Base-by-base conservation (phyloP, 2,113 vertebrate genomes). In the Pachyramphus minor region DNA sequence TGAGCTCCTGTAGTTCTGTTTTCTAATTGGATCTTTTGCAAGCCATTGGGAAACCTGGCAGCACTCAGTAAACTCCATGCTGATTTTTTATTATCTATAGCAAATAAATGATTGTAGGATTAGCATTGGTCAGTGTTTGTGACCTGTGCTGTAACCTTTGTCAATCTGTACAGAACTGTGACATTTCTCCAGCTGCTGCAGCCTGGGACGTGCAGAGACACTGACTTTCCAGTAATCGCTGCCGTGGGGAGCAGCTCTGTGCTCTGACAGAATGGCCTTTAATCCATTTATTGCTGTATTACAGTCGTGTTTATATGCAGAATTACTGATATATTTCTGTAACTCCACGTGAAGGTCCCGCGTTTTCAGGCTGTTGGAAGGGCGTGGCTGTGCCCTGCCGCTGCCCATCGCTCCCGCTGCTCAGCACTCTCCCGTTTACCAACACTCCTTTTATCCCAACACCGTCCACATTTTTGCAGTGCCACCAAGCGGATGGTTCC, bases 401-500 rank as follows among this genome's bases (percentile, higher is more conserved):
- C 10, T 45, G 9, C 35, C 63, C 63, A 17, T 9, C 20, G 4
- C 12, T 30, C 37, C 47, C 9, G n/a, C 62, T 6, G 45, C 49
- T 76, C 83, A 52, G 79, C 44, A 20, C 4, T 19, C 78, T 56
- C 66, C 39, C 5, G 25, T 4, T 35, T 15, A 13, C 31, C 23
- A 18, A 23, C 8, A 1, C 18, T 24, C 12, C 25, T 8, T n/a
- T 30, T 3, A 25, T 55, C 39, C 47, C 12, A 50, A 31, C 2
- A 4, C 28, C 5, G 55, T 50, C 64, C 6, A 2, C 66, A 83
- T 59, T 96, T 96, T 63, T 19, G 82, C 82, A 91, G 90, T 60
- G 96, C 92, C 95, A 88, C 92, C 95, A 66, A 80, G 93, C 8
- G 96, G 95, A n/a, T 35, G 47, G 1, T 28, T 62, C 27, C 50